Evolutionary conservation across 2,888 invertebrate genomes (phyloP).

Genomic region (Ferrisia virgata): DNA sequence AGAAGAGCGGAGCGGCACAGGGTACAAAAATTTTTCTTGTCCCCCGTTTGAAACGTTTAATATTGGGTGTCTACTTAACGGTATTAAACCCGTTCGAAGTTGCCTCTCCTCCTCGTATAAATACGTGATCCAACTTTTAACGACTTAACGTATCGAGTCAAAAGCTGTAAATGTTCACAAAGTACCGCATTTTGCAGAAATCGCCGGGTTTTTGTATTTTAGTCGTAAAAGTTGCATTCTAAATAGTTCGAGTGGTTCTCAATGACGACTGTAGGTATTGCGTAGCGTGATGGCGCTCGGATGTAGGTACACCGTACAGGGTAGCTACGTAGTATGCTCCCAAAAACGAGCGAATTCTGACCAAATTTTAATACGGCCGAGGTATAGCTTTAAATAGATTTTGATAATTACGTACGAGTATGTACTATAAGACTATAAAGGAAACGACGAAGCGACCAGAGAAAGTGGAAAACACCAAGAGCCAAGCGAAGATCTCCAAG

Average conservation of each 20-base stretch:
- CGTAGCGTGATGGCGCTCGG: not conserved
- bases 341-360: no score
- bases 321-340: not conserved
- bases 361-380: no score
- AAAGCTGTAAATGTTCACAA: conserved; percentile 43
- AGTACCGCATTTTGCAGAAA: conserved; percentile 37
- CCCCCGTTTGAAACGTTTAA: conserved; percentile 40
- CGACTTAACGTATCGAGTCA: conserved; percentile 39
- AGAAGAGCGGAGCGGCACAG: not conserved
- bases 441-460: no score
- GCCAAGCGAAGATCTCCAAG: not conserved
- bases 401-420: no score
- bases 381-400: no score
- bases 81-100: conserved; percentile 44
- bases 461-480: not conserved
- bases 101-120: not conserved
- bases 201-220: conserved; percentile 29
- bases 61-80: conserved; percentile 44
- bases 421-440: no score
- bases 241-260: conserved; percentile 39
- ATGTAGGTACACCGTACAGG: not conserved
- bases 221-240: conserved; percentile 34
- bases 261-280: not conserved
- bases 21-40: conserved; percentile 30
- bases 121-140: conserved; percentile 40